Percentiles rank a stretch among this genome's conserved stretches.
Evolutionary conservation across 2,113 vertebrate genomes (phyloP).

Genomic region (Tylochromis polylepis): DNA sequence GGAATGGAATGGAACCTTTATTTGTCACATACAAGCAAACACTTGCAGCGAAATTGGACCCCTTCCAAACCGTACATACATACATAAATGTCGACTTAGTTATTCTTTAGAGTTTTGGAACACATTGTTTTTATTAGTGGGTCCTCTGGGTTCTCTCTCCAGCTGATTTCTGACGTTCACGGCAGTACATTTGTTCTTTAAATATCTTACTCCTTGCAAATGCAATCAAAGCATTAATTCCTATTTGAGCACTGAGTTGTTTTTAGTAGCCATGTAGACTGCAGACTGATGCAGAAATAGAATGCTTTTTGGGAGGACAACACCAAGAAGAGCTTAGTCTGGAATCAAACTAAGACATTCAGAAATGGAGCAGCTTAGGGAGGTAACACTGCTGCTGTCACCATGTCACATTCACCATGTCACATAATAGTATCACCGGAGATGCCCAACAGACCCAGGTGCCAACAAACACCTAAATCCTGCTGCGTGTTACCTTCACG

Average conservation of each 20-base stretch:
- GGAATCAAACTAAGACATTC: constrained; percentile 4
- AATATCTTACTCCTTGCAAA: not conserved
- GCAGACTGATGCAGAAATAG: not conserved
- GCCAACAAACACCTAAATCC: constrained; percentile 24
- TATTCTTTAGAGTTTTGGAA: not conserved
- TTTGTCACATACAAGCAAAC: too few species aligned
- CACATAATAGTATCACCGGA: constrained; percentile 8
- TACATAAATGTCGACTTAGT: too few species aligned
- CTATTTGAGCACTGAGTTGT: not conserved
- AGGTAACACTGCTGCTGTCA: not conserved
- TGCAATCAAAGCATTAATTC: not conserved
- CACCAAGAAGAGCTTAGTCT: not conserved
- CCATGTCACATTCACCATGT: constrained; percentile 9
- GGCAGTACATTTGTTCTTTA: not conserved
- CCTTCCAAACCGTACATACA: too few species aligned
- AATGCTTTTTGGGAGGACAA: not conserved
- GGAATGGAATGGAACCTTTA: too few species aligned
- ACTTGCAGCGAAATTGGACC: too few species aligned
- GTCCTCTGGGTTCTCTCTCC: not conserved
- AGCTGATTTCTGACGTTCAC: not conserved
- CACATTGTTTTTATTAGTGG: not conserved
- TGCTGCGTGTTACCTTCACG: constrained; percentile 19
- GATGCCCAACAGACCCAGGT: not conserved
- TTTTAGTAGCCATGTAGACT: not conserved
- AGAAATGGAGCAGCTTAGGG: not conserved